These are phyloP conservation scores for Hydrotaea diabolus DNA, from an alignment of 2,888 invertebrate species.

Conservation along the genomic window DNA sequence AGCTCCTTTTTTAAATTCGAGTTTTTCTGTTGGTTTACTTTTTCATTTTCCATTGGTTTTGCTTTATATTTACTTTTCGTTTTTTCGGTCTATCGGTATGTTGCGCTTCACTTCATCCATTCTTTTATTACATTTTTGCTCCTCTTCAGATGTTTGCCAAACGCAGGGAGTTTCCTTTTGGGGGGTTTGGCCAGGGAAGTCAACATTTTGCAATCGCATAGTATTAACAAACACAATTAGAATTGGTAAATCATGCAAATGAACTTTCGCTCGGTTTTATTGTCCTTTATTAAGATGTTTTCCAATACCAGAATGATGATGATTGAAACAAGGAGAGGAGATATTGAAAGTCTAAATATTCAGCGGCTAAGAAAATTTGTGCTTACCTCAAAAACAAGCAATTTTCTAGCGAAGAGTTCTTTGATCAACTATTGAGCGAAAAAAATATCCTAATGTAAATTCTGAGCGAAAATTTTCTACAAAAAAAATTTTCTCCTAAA, in stretches of 20 bases:
- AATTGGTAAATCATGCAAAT: conserved; percentile 73
- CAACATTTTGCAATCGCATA: conserved; percentile 67
- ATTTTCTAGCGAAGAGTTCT: too few relatives aligned
- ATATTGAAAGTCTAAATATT: too few relatives aligned
- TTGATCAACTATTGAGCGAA: too few relatives aligned
- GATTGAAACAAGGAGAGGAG: conserved; percentile 11
- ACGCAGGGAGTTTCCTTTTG: conserved; percentile 37
- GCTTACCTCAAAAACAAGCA: too few relatives aligned
- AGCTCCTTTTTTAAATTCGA: background rate
- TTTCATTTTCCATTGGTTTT: conserved; percentile 11
- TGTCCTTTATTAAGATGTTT: conserved; percentile 42
- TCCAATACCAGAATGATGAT: conserved; percentile 6
- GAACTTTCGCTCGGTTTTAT: conserved; percentile 66
- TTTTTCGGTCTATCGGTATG: conserved; percentile 30
- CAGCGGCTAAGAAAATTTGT: too few relatives aligned
- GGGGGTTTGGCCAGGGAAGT: conserved; percentile 1
- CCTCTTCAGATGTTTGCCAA: conserved; percentile 42
- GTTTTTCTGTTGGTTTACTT: background rate
- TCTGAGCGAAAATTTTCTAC: too few relatives aligned
- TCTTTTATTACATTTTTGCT: conserved; percentile 49
- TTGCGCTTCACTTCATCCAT: conserved; percentile 49
- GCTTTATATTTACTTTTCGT: conserved; percentile 48
- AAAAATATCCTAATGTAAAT: too few relatives aligned
- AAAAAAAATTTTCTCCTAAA: too few relatives aligned
- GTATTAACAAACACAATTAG: conserved; percentile 74